A percentile compares a stretch with the other conserved stretches of the same genome.
phyloP scores from a whole-genome alignment of 2,888 invertebrate species.

The Uropetala carovei region DNA sequence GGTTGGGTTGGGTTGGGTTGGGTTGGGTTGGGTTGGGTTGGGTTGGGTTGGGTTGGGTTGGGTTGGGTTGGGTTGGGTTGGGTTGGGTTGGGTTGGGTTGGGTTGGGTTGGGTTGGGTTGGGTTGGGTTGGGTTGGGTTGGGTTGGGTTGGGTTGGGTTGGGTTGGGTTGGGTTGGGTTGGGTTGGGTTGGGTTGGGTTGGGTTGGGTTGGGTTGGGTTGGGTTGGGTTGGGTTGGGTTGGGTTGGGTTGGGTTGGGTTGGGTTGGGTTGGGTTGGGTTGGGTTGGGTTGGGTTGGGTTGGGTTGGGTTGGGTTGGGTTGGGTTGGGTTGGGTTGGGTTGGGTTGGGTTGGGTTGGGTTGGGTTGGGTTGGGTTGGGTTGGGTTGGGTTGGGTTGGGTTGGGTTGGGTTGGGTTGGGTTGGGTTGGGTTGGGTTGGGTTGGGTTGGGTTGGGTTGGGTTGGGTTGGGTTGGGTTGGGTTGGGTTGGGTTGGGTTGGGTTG shows the following conservation, averaged over 20 bases:
- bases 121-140: slow-evolving; percentile 48
- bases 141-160: slow-evolving; percentile 48
- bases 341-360: slow-evolving; percentile 48
- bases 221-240: slow-evolving; percentile 48
- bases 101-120: slow-evolving; percentile 48
- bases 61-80: slow-evolving; percentile 48
- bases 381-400: slow-evolving; percentile 48
- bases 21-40: slow-evolving; percentile 48
- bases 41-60: slow-evolving; percentile 48
- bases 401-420: slow-evolving; percentile 48
- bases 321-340: slow-evolving; percentile 48
- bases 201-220: slow-evolving; percentile 48
- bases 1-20: slow-evolving; percentile 48
- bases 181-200: slow-evolving; percentile 48
- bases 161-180: slow-evolving; percentile 48
- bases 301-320: slow-evolving; percentile 48
- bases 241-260: slow-evolving; percentile 48
- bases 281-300: slow-evolving; percentile 48
- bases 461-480: slow-evolving; percentile 48
- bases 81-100: slow-evolving; percentile 48
- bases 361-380: slow-evolving; percentile 48
- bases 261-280: slow-evolving; percentile 48
- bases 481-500: slow-evolving; percentile 48
- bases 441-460: slow-evolving; percentile 48
- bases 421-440: slow-evolving; percentile 48